Conservation (phyloP, 1,140 invertebrate species). For the Nymphalis io region DNA sequence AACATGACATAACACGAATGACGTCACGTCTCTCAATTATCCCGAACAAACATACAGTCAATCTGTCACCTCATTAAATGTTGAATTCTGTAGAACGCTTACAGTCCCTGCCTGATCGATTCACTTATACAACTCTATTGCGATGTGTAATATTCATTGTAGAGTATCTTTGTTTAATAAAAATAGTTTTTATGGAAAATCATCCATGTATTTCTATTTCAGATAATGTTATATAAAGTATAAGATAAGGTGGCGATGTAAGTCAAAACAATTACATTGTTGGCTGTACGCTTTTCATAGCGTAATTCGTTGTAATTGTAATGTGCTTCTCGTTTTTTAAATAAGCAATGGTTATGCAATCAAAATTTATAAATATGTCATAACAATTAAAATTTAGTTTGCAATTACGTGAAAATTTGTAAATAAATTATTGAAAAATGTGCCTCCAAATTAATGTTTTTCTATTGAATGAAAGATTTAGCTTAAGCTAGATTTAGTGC, state of each 20-base stretch:
- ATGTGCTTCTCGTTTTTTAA: background rate
- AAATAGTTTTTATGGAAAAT: background rate
- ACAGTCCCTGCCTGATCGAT: background rate
- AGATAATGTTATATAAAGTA: background rate
- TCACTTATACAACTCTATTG: background rate
- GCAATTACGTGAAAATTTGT: no score
- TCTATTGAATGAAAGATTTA: no score
- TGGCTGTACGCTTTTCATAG: background rate
- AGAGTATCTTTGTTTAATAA: background rate
- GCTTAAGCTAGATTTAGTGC: no score
- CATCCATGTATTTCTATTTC: background rate
- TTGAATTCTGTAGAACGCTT: background rate
- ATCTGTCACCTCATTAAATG: conserved; percentile 19
- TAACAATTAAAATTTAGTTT: no score
- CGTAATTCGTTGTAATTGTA: background rate
- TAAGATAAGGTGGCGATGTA: background rate
- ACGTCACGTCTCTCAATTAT: conserved; percentile 20
- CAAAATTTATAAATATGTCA: no score
- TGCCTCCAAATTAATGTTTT: no score
- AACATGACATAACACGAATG: background rate
- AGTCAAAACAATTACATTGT: background rate
- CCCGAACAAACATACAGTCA: conserved; percentile 21
- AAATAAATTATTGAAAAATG: no score
- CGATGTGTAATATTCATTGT: background rate
- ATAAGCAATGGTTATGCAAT: background rate